Conservation (phyloP, 2,113 vertebrate species). For the Amblyornis subalaris region DNA sequence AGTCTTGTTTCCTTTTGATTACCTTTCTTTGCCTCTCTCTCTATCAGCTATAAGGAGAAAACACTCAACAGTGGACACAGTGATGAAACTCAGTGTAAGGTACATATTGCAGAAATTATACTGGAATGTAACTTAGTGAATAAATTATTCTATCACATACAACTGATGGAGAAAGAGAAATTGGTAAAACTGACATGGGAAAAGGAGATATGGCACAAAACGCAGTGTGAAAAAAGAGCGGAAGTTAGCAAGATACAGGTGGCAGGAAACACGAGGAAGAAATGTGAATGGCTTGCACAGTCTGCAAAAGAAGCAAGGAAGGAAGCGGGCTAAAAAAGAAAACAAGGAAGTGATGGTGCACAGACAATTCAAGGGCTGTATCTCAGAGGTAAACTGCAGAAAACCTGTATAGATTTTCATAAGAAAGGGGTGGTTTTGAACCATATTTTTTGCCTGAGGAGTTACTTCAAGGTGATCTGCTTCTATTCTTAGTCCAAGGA, state of each 20-base stretch:
- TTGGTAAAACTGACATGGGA: not conserved
- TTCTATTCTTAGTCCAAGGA: not conserved
- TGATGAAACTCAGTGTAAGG: not conserved
- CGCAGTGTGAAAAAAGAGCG: not conserved
- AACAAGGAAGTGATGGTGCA: not conserved
- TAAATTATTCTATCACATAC: not conserved
- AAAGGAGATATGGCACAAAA: not conserved
- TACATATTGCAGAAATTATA: constrained; percentile 6
- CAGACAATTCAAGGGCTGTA: not conserved
- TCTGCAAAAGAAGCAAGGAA: not conserved
- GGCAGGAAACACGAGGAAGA: not conserved
- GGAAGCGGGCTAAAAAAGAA: not conserved
- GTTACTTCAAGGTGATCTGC: not conserved
- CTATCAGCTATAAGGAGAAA: not conserved
- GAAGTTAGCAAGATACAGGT: not conserved
- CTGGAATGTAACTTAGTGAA: not conserved
- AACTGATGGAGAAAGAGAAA: not conserved
- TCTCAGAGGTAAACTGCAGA: not conserved
- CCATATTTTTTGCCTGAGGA: not conserved
- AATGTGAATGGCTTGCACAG: not conserved
- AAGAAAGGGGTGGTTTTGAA: not conserved
- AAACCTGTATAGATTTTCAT: not conserved
- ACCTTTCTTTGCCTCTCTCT: not conserved
- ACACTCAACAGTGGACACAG: not conserved
- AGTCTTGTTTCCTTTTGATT: not conserved